Conservation (phyloP, 2,888 invertebrate species). For the Periphyllus acericola region DNA sequence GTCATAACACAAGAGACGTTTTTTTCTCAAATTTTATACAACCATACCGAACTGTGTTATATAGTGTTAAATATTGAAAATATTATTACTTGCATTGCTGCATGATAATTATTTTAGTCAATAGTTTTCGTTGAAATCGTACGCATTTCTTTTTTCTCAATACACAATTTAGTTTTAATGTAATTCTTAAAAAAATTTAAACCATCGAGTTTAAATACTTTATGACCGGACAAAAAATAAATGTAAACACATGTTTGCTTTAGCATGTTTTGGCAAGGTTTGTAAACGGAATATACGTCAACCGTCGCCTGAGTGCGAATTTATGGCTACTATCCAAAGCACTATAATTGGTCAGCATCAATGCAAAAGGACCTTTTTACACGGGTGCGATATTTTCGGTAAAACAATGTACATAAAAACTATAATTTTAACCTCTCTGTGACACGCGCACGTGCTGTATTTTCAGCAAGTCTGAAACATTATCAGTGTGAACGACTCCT, state of each 20-base stretch:
- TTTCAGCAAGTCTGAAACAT: neutral
- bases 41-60: too few relatives aligned
- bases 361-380: conserved; percentile 47
- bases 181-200: neutral
- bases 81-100: too few relatives aligned
- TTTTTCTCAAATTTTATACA: too few relatives aligned
- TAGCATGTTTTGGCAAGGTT: conserved; percentile 47
- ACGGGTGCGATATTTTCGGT: conserved; percentile 38
- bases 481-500: neutral
- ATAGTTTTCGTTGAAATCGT: neutral
- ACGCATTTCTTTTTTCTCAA: neutral
- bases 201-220: conserved; percentile 22
- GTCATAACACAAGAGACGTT: too few relatives aligned
- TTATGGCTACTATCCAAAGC: conserved; percentile 49
- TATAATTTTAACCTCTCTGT: neutral
- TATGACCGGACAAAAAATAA: conserved; percentile 20
- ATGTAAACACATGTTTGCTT: conserved; percentile 47
- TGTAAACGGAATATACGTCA: conserved; percentile 52
- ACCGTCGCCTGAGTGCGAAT: conserved; percentile 46
- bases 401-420: neutral
- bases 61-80: too few relatives aligned
- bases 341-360: conserved; percentile 58
- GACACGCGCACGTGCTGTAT: neutral
- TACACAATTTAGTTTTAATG: neutral
- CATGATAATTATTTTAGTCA: neutral